Base-by-base conservation (phyloP, 2,888 invertebrate species). In the Hanleya hanleyi region DNA sequence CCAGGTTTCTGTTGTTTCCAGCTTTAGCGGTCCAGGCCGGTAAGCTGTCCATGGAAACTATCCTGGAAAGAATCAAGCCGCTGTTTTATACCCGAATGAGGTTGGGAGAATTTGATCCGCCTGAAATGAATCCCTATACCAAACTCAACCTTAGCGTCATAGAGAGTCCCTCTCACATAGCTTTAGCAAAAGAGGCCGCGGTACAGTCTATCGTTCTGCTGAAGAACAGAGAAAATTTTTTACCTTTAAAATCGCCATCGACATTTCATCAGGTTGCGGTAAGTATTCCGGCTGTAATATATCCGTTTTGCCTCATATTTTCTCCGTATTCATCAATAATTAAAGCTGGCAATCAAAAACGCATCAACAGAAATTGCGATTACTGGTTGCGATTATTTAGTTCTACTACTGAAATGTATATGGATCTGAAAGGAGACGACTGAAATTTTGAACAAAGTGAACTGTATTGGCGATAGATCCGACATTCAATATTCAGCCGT, bases 151-250 rank as follows among this genome's bases (percentile, higher is more conserved):
- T 67, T 2, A 47, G 29, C 12, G 80, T 80, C 9, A 66, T 83
- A 9, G 79, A 80, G 73, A 80, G 77, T 64, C 41, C 22, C n/a
- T 74, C 38, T 9, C 83, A 83, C 65, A 37, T 76, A 33, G 41
- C 62, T 50, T 72, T 83, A 33, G 75, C 81, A 12, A 4, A 77
- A 4, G 50, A 66, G 51, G 81, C 78, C 12, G 82, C 83, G 12
- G 68, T 68, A 18, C 73, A 77, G 72, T 74, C 76, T 2, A 78
- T 83, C 41, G 80, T 83, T 12, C 71, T 83, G 49, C 71, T 83
- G 70, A 83, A 83, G 70, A 83, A 83, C 62, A 57, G 29, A 26
- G 61, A 73, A 5, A 26, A 50, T 35, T 49, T 69, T n/a, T 65
- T 81, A 6, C 78, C 80, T 1, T 32, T 78, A 26, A 57, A n/a